A percentile compares a stretch with the other conserved stretches of the same genome.
These are phyloP conservation scores for Macrotrachela quadricornifera DNA, from an alignment of 1,140 invertebrate species.

Conservation along the genomic window DNA sequence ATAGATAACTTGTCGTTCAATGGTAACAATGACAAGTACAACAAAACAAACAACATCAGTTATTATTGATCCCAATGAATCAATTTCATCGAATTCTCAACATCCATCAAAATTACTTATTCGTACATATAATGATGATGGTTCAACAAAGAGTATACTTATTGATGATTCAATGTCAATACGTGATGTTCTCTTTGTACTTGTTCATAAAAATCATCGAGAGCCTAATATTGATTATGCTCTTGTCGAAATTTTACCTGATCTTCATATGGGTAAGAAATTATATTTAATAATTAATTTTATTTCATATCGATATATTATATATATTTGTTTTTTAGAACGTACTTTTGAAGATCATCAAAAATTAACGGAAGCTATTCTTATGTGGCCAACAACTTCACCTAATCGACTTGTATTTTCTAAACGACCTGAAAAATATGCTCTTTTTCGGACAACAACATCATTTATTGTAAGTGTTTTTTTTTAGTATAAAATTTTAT, in stretches of 20 bases:
- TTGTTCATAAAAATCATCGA: constrained; percentile 92
- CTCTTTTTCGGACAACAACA: constrained; percentile 56
- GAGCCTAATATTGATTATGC: constrained; percentile 76
- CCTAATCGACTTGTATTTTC: constrained; percentile 84
- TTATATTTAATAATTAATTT: background rate
- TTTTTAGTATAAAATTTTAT: too few relatives aligned
- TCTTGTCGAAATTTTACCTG: constrained; percentile 76
- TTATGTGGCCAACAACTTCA: constrained; percentile 82
- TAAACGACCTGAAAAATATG: constrained; percentile 65
- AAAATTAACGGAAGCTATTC: constrained; percentile 73
- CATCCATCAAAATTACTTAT: constrained; percentile 12
- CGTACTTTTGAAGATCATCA: constrained; percentile 87
- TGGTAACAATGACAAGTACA: too few relatives aligned
- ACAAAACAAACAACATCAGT: too few relatives aligned
- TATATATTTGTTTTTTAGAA: constrained; percentile 45
- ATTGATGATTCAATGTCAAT: constrained; percentile 93
- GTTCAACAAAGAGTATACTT: constrained; percentile 74
- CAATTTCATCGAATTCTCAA: too few relatives aligned
- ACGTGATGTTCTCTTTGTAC: constrained; percentile 61
- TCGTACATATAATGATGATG: constrained; percentile 49
- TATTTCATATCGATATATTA: too few relatives aligned
- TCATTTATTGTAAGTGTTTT: too few relatives aligned
- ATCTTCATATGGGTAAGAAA: constrained; percentile 76
- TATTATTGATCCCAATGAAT: too few relatives aligned
- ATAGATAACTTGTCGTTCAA: too few relatives aligned